Evolutionary conservation across 1,140 invertebrate species (phyloP).

Genomic region (Zelostemma sp.): DNA sequence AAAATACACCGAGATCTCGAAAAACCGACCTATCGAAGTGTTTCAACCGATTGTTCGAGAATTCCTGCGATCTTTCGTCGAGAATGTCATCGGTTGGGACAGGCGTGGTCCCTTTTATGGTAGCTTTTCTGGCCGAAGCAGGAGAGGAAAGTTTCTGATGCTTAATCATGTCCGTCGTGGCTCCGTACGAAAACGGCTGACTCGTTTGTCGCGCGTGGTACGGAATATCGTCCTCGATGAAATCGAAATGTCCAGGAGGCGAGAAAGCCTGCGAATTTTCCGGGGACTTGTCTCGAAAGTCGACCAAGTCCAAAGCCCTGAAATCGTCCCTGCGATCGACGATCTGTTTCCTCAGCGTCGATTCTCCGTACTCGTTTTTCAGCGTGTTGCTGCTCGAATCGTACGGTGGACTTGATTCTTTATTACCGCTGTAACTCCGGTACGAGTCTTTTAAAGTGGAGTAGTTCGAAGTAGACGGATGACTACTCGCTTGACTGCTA

Average conservation of each 20-base stretch:
- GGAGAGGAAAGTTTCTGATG: conserved; percentile 79
- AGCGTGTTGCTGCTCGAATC: conserved; percentile 59
- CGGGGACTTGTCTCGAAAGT: conserved; percentile 50
- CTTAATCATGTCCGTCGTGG: conserved; percentile 74
- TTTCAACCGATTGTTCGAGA: conserved; percentile 40
- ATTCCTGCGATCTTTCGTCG: conserved; percentile 51
- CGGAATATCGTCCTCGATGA: conserved; percentile 76
- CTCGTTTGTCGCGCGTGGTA: conserved; percentile 87
- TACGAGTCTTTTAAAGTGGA: conserved; percentile 66
- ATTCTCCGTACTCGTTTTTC: conserved; percentile 58
- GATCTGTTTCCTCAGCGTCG: conserved; percentile 33
- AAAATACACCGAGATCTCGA: too few relatives aligned
- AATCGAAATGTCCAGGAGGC: conserved; percentile 62
- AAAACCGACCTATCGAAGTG: conserved; percentile 58
- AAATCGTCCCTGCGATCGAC: conserved; percentile 24
- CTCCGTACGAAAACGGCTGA: conserved; percentile 85
- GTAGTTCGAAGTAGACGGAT: conserved; percentile 58
- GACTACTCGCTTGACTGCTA: conserved; percentile 55
- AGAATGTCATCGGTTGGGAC: conserved; percentile 71
- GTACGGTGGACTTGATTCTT: conserved; percentile 60
- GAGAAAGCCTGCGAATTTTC: conserved; percentile 58
- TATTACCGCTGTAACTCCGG: conserved; percentile 55
- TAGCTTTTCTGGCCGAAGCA: conserved; percentile 79
- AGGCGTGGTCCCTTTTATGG: conserved; percentile 62
- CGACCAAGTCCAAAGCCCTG: conserved; percentile 48